phyloP scores from a whole-genome alignment of 2,888 invertebrate species.

The Drosophila pseudotalamancana region DNA sequence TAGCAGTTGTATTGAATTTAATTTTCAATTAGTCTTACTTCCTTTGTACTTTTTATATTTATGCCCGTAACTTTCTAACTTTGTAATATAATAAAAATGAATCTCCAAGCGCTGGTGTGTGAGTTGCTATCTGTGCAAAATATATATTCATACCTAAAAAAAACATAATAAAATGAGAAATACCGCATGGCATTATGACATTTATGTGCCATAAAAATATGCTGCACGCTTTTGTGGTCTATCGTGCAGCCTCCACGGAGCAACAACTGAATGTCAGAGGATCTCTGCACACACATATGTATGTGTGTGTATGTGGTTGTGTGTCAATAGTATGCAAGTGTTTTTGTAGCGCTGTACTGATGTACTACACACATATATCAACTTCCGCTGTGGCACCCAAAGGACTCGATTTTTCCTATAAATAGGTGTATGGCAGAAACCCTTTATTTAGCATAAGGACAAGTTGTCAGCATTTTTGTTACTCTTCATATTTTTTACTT shows the following conservation, averaged over 20 bases:
- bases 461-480: slow-evolving; percentile 41
- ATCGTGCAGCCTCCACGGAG: slow-evolving; percentile 2
- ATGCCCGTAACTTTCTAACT: neutral
- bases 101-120: neutral
- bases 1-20: neutral
- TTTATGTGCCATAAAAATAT: slow-evolving; percentile 74
- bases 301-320: slow-evolving; percentile 12
- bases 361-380: slow-evolving; percentile 33
- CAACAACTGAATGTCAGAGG: slow-evolving; percentile 52
- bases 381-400: slow-evolving; percentile 31
- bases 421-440: slow-evolving; percentile 24
- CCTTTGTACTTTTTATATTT: neutral
- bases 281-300: slow-evolving; percentile 1
- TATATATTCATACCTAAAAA: neutral
- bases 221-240: slow-evolving; percentile 57
- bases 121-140: neutral
- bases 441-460: slow-evolving; percentile 17
- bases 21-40: neutral
- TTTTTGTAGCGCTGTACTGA: slow-evolving; percentile 12
- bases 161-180: slow-evolving; percentile 38
- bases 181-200: slow-evolving; percentile 74
- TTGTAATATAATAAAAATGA: slow-evolving; percentile 1
- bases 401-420: slow-evolving; percentile 4
- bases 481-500: slow-evolving; percentile 12
- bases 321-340: slow-evolving; percentile 35